Conservation (phyloP, 2,888 invertebrate genomes). For the Ferdinandea cuprea region DNA sequence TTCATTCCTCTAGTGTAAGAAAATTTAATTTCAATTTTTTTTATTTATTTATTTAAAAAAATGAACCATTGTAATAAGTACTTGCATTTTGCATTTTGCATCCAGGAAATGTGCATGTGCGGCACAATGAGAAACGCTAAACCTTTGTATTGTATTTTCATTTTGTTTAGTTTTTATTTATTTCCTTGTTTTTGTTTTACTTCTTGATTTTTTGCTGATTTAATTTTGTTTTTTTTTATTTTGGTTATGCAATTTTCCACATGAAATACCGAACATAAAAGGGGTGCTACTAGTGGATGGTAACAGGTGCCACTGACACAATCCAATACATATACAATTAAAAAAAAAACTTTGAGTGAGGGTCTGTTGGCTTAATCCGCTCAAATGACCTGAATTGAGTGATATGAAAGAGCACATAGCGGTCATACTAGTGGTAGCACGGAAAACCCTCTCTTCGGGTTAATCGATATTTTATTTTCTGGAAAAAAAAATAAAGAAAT, state of each 20-base stretch:
- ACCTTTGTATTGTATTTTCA: constrained; percentile 47
- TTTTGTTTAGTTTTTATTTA: constrained; percentile 8
- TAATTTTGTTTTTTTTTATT: constrained; percentile 6
- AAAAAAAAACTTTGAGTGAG: constrained; percentile 18
- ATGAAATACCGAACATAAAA: background rate
- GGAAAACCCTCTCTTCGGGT: constrained; percentile 20
- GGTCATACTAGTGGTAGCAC: background rate
- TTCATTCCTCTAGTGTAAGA: background rate
- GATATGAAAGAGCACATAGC: constrained; percentile 25
- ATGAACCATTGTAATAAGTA: constrained; percentile 14
- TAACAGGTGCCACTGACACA: constrained; percentile 43
- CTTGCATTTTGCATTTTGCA: constrained; percentile 49
- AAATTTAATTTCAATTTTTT: constrained; percentile 1
- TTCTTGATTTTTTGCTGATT: constrained; percentile 49
- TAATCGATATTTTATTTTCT: constrained; percentile 50
- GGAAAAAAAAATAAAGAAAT: constrained; percentile 10
- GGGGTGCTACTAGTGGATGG: background rate
- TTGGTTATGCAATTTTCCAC: constrained; percentile 57
- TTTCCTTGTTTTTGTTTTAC: constrained; percentile 64
- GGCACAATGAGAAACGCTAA: constrained; percentile 57
- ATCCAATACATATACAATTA: constrained; percentile 27
- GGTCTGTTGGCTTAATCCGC: constrained; percentile 51
- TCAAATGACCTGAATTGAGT: constrained; percentile 41
- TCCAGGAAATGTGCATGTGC: constrained; percentile 65
- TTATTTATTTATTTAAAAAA: background rate